Base-by-base conservation (phyloP, 2,888 invertebrate genomes). In the Margaritifera margaritifera region DNA sequence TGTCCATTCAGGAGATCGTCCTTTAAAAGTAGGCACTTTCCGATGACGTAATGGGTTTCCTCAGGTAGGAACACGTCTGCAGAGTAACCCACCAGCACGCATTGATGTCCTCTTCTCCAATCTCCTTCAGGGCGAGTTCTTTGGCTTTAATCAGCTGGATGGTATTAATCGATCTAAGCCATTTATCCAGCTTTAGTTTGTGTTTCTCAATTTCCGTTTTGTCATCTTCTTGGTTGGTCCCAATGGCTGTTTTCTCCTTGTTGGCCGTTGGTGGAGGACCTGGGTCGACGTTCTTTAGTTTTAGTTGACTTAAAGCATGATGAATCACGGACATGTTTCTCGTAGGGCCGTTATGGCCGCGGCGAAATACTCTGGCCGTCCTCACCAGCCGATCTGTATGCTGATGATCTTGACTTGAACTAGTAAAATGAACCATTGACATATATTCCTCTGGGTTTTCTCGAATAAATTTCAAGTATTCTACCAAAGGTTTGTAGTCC, bases 371-470 rank as follows among this genome's bases (percentile, higher is more conserved):
- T 24, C 77, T 63, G 2, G 77, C 82, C 22, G 79, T 66, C 20
- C 77, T 74, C 15, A 80, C 75, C 62, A 72, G 60, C 1, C 55
- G 66, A 63, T 71, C 74, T 19, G 75, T 74, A 56, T 77, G 74
- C 62, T 73, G 67, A 61, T 71, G 42, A 31, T 78, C 75, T 15
- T 58, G 64, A 53, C 75, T 74, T 60, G 75, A 71, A 1, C 63
- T 56, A 3, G 68, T 62, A 56, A 70, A 77, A 53, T 69, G 72
- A 19, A 71, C 54, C 61, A 66, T 59, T 8, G 61, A 57, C 25
- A 77, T 62, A 62, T 80, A 85, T 65, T 85, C 84, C 5, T 78
- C 77, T 1, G 78, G 77, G 58, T 84, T 78, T 50, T 83, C 83
- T 22, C 77, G 68, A 19, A 85, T 78, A 65, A 81, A 81, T 65